Percentiles rank a stretch among this genome's conserved stretches.
These are phyloP conservation scores for Sialia sialis DNA, from an alignment of 2,113 vertebrate species.

Conservation along the genomic window DNA sequence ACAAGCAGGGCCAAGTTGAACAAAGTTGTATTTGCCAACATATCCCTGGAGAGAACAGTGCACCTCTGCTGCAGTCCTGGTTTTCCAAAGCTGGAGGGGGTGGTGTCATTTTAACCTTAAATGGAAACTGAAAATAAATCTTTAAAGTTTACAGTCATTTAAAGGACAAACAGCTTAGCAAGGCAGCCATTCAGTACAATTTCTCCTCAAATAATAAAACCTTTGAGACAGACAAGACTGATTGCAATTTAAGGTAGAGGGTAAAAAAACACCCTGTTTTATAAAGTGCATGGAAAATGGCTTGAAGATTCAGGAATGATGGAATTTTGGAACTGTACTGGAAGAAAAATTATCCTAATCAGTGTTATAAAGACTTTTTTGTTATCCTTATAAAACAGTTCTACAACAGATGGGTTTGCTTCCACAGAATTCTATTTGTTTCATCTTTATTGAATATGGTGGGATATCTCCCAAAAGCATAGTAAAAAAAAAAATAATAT, in stretches of 20 bases:
- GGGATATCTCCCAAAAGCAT: background rate
- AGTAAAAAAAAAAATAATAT: background rate
- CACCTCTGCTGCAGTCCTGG: background rate
- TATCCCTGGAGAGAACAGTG: background rate
- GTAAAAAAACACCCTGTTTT: background rate
- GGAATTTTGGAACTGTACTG: background rate
- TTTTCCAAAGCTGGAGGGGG: background rate
- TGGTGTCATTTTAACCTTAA: background rate
- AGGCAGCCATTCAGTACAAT: background rate
- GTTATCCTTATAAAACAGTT: background rate
- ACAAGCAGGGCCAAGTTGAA: background rate
- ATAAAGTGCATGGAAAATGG: background rate
- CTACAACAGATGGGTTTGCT: background rate
- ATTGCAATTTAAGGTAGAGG: background rate
- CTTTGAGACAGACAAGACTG: background rate
- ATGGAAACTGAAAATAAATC: background rate
- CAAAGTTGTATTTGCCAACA: background rate
- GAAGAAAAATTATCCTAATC: background rate
- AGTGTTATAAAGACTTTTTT: background rate
- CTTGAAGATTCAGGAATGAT: background rate
- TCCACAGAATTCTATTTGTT: background rate
- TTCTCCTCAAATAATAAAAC: background rate
- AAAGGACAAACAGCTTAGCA: background rate
- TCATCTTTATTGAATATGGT: background rate
- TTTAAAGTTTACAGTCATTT: background rate